Conservation (phyloP, 2,113 vertebrate genomes). For the Vombatus ursinus region DNA sequence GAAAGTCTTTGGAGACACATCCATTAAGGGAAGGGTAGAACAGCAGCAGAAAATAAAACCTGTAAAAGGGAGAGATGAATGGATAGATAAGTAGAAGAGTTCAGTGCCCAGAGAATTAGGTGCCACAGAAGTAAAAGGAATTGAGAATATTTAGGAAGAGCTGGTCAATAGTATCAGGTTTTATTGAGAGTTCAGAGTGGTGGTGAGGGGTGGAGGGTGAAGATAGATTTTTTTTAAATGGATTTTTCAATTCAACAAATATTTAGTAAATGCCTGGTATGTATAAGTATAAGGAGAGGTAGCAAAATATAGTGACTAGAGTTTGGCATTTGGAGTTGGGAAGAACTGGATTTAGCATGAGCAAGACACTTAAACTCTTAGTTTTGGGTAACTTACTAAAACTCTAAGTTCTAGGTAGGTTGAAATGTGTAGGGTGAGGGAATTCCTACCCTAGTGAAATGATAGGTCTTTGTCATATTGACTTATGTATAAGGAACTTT, state of each 20-base stretch:
- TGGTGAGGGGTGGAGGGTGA: neutral
- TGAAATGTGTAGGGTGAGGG: neutral
- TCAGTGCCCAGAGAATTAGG: neutral
- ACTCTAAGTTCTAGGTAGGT: neutral
- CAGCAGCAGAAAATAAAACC: neutral
- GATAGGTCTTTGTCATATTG: neutral
- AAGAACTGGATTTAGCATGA: neutral
- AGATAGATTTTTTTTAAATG: neutral
- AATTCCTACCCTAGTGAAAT: neutral
- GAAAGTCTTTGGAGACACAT: neutral
- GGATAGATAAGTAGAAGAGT: neutral
- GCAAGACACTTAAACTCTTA: neutral
- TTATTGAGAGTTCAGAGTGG: neutral
- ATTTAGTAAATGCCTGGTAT: neutral
- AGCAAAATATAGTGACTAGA: neutral
- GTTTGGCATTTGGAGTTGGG: neutral
- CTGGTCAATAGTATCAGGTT: neutral
- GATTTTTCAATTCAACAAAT: neutral
- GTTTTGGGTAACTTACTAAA: neutral
- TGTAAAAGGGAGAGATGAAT: neutral
- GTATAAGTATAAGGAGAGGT: neutral
- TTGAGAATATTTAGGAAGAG: neutral
- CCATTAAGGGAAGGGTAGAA: neutral
- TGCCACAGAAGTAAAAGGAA: neutral
- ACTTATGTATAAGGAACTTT: neutral